Evolutionary conservation across 2,888 invertebrate species (phyloP).

Genomic region (Coremacera marginata): DNA sequence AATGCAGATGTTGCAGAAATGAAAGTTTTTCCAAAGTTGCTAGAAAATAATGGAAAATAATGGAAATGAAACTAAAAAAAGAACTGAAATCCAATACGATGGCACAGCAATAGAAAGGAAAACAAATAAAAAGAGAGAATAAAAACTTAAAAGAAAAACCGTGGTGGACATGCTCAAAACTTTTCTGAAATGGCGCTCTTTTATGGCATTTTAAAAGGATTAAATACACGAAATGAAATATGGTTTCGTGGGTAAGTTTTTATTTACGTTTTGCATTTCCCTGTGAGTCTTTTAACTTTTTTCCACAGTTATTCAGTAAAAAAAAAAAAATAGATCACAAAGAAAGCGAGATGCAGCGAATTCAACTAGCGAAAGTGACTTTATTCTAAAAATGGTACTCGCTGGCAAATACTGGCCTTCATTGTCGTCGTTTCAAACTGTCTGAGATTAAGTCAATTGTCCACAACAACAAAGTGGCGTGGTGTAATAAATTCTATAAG

Average conservation of each 20-base stretch:
- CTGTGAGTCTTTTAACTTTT: too few species aligned
- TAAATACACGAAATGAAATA: slow-evolving; percentile 48
- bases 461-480: slow-evolving; percentile 48
- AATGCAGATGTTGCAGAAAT: slow-evolving; percentile 51
- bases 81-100: too few species aligned
- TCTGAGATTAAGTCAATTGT: slow-evolving; percentile 60
- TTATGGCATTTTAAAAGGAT: slow-evolving; percentile 46
- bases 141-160: neutral
- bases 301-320: neutral
- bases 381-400: slow-evolving; percentile 18
- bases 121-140: too few species aligned
- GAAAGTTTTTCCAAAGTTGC: slow-evolving; percentile 19
- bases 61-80: too few species aligned
- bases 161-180: slow-evolving; percentile 25
- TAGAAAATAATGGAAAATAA: too few species aligned
- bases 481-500: slow-evolving; percentile 59
- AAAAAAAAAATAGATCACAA: slow-evolving; percentile 13
- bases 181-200: slow-evolving; percentile 13
- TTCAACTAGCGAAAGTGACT: slow-evolving; percentile 34
- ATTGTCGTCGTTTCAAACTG: slow-evolving; percentile 43
- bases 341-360: slow-evolving; percentile 33
- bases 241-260: slow-evolving; percentile 30
- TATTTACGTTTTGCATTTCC: neutral
- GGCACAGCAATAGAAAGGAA: too few species aligned
- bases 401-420: slow-evolving; percentile 26